Conservation (phyloP, 2,797 vertebrate species). For the Menidia menidia region DNA sequence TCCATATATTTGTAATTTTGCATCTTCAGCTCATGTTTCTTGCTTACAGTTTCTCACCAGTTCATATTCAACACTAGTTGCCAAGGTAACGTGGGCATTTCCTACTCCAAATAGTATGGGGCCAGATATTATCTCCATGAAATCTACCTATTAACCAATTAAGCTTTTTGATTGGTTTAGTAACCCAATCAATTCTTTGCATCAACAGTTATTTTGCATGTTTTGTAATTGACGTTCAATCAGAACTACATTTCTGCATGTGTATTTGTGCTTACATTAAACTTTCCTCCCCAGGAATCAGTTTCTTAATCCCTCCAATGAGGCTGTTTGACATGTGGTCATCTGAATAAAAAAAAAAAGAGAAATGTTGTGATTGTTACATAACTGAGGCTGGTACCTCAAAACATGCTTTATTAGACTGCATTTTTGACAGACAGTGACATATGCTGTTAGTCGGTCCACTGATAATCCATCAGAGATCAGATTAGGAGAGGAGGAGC, state of each 20-base stretch:
- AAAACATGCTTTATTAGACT: not conserved
- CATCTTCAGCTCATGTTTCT: no score
- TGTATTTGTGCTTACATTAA: no score
- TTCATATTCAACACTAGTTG: no score
- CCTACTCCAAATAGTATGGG: not conserved
- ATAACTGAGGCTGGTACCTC: not conserved
- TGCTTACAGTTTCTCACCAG: no score
- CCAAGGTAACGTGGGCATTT: no score
- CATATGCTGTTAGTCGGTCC: slow-evolving; percentile 23
- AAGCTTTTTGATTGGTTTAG: no score
- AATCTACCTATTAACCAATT: no score
- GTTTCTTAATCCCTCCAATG: not conserved
- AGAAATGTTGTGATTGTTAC: not conserved
- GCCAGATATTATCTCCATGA: not conserved
- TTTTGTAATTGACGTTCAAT: not conserved
- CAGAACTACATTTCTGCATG: no score
- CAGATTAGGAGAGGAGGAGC: slow-evolving; percentile 68
- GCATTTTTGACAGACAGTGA: not conserved
- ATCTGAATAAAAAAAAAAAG: not conserved
- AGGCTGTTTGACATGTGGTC: not conserved
- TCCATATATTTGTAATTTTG: no score
- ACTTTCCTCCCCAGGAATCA: not conserved
- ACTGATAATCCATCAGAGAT: slow-evolving; percentile 70
- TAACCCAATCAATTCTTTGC: not conserved
- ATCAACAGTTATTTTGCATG: not conserved